These are phyloP conservation scores for Ophion obscuratus DNA, from an alignment of 2,888 invertebrate species.

Conservation along the genomic window DNA sequence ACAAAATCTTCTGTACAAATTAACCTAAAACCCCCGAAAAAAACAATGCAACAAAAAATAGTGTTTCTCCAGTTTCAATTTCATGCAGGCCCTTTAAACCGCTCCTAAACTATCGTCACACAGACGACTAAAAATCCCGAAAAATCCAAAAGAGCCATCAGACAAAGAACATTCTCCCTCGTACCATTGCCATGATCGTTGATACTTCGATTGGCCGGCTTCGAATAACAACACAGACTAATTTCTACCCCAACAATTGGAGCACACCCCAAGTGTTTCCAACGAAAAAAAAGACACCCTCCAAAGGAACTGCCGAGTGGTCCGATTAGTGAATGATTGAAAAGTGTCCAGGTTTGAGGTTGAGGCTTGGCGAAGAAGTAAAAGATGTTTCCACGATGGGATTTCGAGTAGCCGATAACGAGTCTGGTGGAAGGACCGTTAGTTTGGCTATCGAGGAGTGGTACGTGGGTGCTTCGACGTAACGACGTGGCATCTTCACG, in stretches of 20 bases:
- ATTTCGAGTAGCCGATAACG: constrained; percentile 63
- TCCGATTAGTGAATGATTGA: constrained; percentile 38
- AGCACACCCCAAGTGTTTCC: not conserved
- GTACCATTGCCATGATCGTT: no score
- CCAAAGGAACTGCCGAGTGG: constrained; percentile 13
- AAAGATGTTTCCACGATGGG: constrained; percentile 43
- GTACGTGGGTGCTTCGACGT: constrained; percentile 61
- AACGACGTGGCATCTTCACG: constrained; percentile 62
- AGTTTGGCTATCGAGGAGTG: constrained; percentile 61
- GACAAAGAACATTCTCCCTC: no score
- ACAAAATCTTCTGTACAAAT: no score
- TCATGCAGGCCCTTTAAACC: no score
- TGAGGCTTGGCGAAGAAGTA: constrained; percentile 23
- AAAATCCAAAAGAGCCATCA: no score
- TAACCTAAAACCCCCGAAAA: no score
- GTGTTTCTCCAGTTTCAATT: no score
- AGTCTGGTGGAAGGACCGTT: constrained; percentile 58
- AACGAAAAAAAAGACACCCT: not conserved
- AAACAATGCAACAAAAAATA: no score
- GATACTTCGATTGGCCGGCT: not conserved
- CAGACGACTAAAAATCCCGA: no score
- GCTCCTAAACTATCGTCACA: no score
- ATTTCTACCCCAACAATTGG: not conserved
- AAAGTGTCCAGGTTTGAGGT: constrained; percentile 27
- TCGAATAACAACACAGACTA: not conserved